phyloP scores from a whole-genome alignment of 2,888 invertebrate genomes.

The Zygaena filipendulae region DNA sequence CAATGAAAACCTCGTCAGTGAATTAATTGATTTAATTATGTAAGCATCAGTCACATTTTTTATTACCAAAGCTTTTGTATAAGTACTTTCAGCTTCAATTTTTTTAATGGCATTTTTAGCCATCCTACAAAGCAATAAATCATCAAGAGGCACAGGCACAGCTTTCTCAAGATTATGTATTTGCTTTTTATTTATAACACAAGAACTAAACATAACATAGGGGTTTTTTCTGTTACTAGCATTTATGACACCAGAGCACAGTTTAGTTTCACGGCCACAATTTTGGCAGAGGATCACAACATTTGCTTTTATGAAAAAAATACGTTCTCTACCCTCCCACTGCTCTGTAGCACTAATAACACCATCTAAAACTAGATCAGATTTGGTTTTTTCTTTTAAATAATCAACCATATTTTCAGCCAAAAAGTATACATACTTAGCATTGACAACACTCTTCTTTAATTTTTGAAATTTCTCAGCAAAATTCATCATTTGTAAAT shows the following conservation, averaged over 20 bases:
- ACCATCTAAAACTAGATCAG: conserved; percentile 24
- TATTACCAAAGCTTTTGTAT: conserved; percentile 28
- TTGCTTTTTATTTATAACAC: conserved; percentile 38
- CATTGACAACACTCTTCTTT: conserved; percentile 34
- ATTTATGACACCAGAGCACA: conserved; percentile 65
- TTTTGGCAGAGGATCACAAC: conserved; percentile 35
- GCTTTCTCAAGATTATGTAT: conserved; percentile 19
- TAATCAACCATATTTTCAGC: conserved; percentile 38
- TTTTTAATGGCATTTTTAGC: conserved; percentile 29
- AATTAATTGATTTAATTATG: conserved; percentile 30
- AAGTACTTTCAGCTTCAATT: conserved; percentile 33
- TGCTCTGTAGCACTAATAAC: conserved; percentile 43
- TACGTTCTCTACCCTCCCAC: conserved; percentile 30
- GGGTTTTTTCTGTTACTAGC: conserved; percentile 39
- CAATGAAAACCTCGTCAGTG: conserved; percentile 34
- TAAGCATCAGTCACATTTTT: conserved; percentile 33
- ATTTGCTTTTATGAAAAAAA: conserved; percentile 37
- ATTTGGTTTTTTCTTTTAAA: conserved; percentile 39
- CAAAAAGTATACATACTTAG: conserved; percentile 32
- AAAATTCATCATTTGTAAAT: conserved; percentile 30
- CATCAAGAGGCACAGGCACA: conserved; percentile 26
- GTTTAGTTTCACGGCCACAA: conserved; percentile 41
- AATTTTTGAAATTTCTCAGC: conserved; percentile 33
- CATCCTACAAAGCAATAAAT: conserved; percentile 29
- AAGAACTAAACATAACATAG: conserved; percentile 57